phyloP scores from a whole-genome alignment of 1,140 invertebrate species.

The Pachyrhynchus sulphureomaculatus region DNA sequence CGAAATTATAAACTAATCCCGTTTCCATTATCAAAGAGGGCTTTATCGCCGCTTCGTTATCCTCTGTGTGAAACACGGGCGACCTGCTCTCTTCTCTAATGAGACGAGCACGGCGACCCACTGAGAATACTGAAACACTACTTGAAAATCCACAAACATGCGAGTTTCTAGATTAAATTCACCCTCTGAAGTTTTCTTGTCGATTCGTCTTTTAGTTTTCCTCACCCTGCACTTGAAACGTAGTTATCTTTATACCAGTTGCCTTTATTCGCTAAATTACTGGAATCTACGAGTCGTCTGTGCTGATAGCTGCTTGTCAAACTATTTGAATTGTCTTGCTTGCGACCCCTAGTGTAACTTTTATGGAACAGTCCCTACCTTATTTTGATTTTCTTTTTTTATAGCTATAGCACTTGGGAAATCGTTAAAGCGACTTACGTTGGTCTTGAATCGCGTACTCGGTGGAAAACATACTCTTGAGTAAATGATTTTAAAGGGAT shows the following conservation, averaged over 20 bases:
- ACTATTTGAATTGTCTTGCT: no score
- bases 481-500: no score
- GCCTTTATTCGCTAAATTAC: slow-evolving; percentile 4
- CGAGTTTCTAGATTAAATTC: slow-evolving; percentile 49
- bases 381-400: no score
- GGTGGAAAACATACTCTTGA: no score
- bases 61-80: slow-evolving; percentile 37
- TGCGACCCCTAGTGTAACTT: no score
- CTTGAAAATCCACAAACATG: slow-evolving; percentile 51
- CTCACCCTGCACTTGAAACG: slow-evolving; percentile 47
- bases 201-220: slow-evolving; percentile 50
- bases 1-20: slow-evolving; percentile 44
- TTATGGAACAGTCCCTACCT: no score
- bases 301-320: no score
- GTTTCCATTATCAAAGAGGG: slow-evolving; percentile 44
- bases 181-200: slow-evolving; percentile 48
- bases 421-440: no score
- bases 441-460: no score
- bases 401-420: no score
- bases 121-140: slow-evolving; percentile 51
- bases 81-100: slow-evolving; percentile 34
- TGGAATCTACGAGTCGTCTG: no score
- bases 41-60: slow-evolving; percentile 45
- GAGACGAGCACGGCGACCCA: slow-evolving; percentile 40
- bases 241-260: slow-evolving; percentile 49